Evolutionary conservation across 1,140 invertebrate species (phyloP), one percentile per base, ranked within the genome.

Genomic region (Heliothis virescens): DNA sequence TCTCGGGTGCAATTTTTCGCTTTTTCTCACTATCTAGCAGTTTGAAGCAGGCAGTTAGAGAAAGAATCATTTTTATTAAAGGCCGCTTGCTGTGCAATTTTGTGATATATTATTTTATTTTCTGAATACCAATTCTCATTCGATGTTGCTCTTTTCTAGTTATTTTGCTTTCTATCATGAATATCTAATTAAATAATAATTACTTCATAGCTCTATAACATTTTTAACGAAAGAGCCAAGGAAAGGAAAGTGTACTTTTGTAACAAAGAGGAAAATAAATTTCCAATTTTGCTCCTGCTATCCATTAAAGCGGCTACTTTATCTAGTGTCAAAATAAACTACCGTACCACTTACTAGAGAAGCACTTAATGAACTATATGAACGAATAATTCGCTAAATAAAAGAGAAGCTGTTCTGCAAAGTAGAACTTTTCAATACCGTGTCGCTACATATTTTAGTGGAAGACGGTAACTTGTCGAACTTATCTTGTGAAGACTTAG

Each of bases 361-460:
- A 53, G 15, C 10, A 47, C 26, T 65, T 53, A 65, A 67, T 65
- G 47, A 77, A 55, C 48, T 77, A 55, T 53, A 53, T 48, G 50
- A 62, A 62, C 29, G 13, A 26, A 78, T 50, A 53, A 69, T 55
- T 53, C n/a, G 41, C 34, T 62, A 52, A 21, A 71, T 72, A 50
- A 72, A 79, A 60, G 11, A 18, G 21, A 34, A 52, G 11, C 67
- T 52, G 21, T 72, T 52, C 41, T 52, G 72, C 85, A 85, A 86
- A 85, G 82, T 79, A 72, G 83, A 91, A 91, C 89, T 91, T 92
- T 92, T 91, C 90, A 91, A 91, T 92, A 91, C 86, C 85, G 89
- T 91, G 89, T 89, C 90, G 89, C 90, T 92, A 92, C 91, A 91
- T 92, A 92, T 92, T 91, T 91, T 91, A 91, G 87, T 87, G 85